A percentile compares a stretch with the other conserved stretches of the same genome.
Conservation (phyloP, 2,797 vertebrate species). For the Enteromius radiatus region DNA sequence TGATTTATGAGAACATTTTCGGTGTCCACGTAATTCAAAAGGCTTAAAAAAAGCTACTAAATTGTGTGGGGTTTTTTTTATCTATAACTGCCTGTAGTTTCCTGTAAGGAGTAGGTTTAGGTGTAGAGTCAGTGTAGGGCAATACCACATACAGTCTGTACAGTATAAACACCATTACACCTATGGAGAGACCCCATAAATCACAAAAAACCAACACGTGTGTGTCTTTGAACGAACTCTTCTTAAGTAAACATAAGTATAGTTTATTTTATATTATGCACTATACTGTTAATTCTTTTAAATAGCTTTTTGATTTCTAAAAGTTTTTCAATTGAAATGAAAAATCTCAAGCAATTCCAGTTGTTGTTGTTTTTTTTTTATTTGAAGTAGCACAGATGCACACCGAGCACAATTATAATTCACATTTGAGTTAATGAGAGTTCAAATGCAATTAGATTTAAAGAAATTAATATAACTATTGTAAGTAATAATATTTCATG, state of each 20-base stretch:
- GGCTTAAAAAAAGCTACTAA: no score
- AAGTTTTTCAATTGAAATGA: background rate
- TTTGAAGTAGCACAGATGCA: background rate
- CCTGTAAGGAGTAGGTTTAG: no score
- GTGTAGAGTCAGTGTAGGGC: no score
- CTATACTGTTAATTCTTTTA: background rate
- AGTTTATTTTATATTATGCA: background rate
- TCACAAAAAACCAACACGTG: no score
- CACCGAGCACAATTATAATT: background rate
- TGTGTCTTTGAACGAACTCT: background rate
- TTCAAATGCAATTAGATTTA: background rate
- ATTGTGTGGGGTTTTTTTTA: no score
- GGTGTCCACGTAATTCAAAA: no score
- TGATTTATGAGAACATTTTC: no score
- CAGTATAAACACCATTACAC: no score
- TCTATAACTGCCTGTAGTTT: no score
- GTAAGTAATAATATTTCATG: background rate
- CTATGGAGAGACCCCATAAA: no score
- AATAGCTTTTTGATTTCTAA: background rate
- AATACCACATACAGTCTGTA: no score
- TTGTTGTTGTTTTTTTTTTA: background rate
- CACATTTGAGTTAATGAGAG: background rate
- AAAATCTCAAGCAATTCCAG: background rate
- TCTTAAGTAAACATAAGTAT: no score
- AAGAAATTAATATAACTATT: background rate